A percentile compares a stretch with the other conserved stretches of the same genome.
Evolutionary conservation across 2,888 invertebrate species (phyloP).

Genomic region (Stenoptilia bipunctidactyla): DNA sequence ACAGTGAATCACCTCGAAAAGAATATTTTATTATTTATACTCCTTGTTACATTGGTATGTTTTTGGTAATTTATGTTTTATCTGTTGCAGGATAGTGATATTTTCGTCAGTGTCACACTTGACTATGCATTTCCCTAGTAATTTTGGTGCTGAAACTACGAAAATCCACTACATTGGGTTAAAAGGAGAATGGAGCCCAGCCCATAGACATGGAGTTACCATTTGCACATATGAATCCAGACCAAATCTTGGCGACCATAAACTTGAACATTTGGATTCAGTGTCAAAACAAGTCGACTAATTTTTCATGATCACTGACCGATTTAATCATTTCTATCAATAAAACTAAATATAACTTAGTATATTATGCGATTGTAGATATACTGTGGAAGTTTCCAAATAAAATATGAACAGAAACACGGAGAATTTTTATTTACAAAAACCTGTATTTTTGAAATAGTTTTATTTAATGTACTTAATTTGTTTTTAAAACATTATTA

Average conservation of each 20-base stretch:
- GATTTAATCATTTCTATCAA: neutral
- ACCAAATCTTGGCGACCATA: slow-evolving; percentile 90
- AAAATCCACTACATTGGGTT: slow-evolving; percentile 95
- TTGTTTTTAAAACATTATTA: no score
- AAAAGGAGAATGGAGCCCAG: slow-evolving; percentile 90
- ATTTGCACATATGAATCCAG: slow-evolving; percentile 91
- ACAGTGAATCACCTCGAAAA: no score
- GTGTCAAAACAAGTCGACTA: slow-evolving; percentile 71
- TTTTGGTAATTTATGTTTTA: no score
- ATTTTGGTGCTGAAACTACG: slow-evolving; percentile 88
- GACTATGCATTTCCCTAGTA: slow-evolving; percentile 89
- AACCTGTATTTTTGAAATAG: no score
- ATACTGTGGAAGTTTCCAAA: no score
- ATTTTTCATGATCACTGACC: slow-evolving; percentile 1
- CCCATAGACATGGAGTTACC: slow-evolving; percentile 89
- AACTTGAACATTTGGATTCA: slow-evolving; percentile 74
- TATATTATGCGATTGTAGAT: neutral
- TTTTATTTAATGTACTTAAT: no score
- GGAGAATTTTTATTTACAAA: no score
- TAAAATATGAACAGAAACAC: no score
- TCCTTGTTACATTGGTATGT: slow-evolving; percentile 1
- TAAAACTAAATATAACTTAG: neutral
- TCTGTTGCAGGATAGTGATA: slow-evolving; percentile 83
- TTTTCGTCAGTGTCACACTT: slow-evolving; percentile 93
- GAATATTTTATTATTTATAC: slow-evolving; percentile 4